A percentile compares a stretch with the other conserved stretches of the same genome.
These are phyloP conservation scores for Brachionus calyciflorus DNA, from an alignment of 1,140 invertebrate species.

Conservation along the genomic window DNA sequence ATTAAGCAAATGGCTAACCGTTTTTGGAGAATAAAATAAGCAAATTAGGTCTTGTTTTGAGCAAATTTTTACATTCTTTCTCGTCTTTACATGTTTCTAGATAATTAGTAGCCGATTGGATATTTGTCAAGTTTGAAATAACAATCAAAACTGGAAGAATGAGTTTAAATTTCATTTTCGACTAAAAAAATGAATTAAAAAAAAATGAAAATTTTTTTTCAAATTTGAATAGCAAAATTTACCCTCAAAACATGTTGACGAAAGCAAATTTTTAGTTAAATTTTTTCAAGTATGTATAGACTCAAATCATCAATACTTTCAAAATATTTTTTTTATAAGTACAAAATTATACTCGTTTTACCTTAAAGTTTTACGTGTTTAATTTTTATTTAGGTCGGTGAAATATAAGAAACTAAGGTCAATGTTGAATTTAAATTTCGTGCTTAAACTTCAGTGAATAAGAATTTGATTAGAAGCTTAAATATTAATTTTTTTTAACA, in stretches of 20 bases:
- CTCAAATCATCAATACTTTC: too few species aligned
- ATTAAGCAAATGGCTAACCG: constrained; percentile 51
- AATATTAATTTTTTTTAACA: too few species aligned
- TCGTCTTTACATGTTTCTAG: constrained; percentile 62
- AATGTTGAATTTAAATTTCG: too few species aligned
- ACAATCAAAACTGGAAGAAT: background rate
- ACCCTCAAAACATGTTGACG: background rate
- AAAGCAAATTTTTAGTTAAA: constrained; percentile 40
- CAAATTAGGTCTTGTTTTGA: constrained; percentile 79
- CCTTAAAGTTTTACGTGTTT: too few species aligned
- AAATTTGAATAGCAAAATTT: background rate
- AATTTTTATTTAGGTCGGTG: too few species aligned
- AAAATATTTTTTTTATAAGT: too few species aligned
- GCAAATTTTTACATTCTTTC: constrained; percentile 80
- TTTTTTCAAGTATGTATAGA: background rate
- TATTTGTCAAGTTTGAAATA: background rate
- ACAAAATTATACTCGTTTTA: too few species aligned
- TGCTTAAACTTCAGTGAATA: too few species aligned
- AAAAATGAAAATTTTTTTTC: background rate
- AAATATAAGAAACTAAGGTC: too few species aligned
- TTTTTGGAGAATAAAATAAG: constrained; percentile 68
- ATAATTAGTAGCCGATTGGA: background rate
- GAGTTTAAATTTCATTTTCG: constrained; percentile 6
- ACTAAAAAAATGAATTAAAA: background rate
- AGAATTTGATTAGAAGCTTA: too few species aligned